These are phyloP conservation scores for Dioctria linearis DNA, from an alignment of 2,888 invertebrate genomes.

Conservation along the genomic window DNA sequence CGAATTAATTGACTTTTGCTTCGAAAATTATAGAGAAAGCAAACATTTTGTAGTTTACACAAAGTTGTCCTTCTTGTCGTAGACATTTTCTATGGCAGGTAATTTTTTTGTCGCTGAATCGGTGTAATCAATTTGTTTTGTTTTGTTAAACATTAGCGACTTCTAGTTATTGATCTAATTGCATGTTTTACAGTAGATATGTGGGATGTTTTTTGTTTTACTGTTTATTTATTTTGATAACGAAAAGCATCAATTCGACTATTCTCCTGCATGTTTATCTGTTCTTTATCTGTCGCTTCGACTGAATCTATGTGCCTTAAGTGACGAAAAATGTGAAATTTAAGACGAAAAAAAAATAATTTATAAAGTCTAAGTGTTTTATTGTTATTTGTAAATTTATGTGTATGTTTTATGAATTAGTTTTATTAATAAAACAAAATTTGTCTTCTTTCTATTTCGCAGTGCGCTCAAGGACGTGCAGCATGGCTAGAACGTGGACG, in stretches of 20 bases:
- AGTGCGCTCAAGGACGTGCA: conserved; percentile 88
- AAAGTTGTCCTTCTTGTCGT: background rate
- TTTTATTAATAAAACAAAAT: background rate
- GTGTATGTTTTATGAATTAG: background rate
- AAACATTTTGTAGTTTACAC: conserved; percentile 40
- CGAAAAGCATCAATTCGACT: background rate
- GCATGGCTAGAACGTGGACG: conserved; percentile 84
- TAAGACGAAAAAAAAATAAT: conserved; percentile 3
- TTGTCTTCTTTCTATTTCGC: conserved; percentile 63
- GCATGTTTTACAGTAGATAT: background rate
- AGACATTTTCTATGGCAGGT: background rate
- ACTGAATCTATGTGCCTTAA: conserved; percentile 46
- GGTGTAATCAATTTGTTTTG: conserved; percentile 1
- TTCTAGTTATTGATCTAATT: background rate
- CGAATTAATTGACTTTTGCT: conserved; percentile 42
- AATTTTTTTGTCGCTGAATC: too few species aligned
- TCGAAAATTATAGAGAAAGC: conserved; percentile 23
- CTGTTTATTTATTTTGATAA: too few species aligned
- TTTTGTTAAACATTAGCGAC: background rate
- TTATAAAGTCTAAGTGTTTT: conserved; percentile 36
- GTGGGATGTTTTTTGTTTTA: too few species aligned
- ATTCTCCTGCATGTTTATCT: conserved; percentile 40
- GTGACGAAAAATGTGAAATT: conserved; percentile 43
- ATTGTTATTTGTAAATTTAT: conserved; percentile 10
- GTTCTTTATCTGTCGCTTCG: conserved; percentile 38